Evolutionary conservation across 2,113 vertebrate genomes (phyloP).

Genomic region (Halcyon malimbica): DNA sequence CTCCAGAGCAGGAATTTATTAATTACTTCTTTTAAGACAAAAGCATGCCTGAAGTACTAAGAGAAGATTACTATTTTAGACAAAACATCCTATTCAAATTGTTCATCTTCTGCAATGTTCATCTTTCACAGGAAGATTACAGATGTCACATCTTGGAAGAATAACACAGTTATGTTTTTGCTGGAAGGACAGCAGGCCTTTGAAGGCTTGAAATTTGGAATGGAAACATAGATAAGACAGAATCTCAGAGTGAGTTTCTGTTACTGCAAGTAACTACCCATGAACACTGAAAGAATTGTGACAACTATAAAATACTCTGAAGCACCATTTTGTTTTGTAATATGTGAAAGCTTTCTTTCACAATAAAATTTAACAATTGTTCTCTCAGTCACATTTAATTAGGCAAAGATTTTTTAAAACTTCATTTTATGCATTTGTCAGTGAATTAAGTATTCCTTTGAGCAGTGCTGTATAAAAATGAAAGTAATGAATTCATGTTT

Average conservation of each 20-base stretch:
- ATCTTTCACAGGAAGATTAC: background rate
- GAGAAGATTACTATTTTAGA: background rate
- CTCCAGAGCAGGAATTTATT: background rate
- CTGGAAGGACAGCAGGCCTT: background rate
- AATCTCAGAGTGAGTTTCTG: background rate
- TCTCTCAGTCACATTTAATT: background rate
- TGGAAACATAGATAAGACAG: background rate
- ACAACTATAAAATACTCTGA: background rate
- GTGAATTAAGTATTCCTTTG: background rate
- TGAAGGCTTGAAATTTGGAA: background rate
- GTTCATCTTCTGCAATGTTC: background rate
- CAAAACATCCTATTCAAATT: background rate
- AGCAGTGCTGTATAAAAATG: background rate
- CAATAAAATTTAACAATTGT: background rate
- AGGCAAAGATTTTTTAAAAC: background rate
- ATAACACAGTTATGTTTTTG: background rate
- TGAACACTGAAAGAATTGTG: background rate
- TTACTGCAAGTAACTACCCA: background rate
- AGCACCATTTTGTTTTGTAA: background rate
- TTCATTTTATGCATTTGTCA: background rate
- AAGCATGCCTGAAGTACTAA: background rate
- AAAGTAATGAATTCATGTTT: background rate
- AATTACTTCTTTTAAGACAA: background rate
- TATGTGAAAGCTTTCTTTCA: background rate
- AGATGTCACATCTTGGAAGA: background rate